Conservation (phyloP, 2,888 invertebrate species). For the Conchocele bisecta region DNA sequence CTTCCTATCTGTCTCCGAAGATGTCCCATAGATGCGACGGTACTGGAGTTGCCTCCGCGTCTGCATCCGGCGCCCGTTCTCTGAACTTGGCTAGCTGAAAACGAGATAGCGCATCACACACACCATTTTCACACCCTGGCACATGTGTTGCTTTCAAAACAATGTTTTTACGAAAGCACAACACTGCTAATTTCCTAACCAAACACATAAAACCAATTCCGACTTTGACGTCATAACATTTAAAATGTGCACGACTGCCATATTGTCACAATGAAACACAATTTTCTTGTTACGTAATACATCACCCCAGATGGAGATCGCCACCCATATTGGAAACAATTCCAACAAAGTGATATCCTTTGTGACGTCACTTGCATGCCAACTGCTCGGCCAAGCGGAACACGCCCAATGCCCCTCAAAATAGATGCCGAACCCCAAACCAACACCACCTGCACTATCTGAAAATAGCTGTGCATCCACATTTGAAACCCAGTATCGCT, state of each 20-base stretch:
- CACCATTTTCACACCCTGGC: too few species aligned
- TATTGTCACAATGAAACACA: constrained; percentile 17
- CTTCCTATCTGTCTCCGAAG: neutral
- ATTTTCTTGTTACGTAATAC: constrained; percentile 12
- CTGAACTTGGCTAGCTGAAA: too few species aligned
- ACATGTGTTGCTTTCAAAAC: too few species aligned
- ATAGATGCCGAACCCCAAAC: constrained; percentile 9
- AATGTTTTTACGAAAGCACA: too few species aligned
- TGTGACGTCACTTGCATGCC: neutral
- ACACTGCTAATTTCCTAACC: too few species aligned
- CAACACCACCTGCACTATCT: constrained; percentile 10
- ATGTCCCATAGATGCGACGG: constrained; percentile 1
- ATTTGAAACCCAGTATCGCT: neutral
- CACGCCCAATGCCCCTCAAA: constrained; percentile 7
- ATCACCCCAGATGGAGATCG: constrained; percentile 3
- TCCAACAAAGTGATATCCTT: constrained; percentile 12
- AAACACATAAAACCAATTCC: too few species aligned
- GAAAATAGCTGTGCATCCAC: neutral
- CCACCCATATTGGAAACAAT: constrained; percentile 20
- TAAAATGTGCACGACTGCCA: constrained; percentile 7
- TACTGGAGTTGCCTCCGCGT: neutral
- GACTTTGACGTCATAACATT: constrained; percentile 23
- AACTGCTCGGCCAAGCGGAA: neutral
- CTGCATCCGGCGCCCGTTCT: constrained; percentile 2
- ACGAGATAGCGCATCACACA: too few species aligned